Evolutionary conservation across 2,888 invertebrate genomes (phyloP).

Genomic region (Drosophila suboccidentalis): DNA sequence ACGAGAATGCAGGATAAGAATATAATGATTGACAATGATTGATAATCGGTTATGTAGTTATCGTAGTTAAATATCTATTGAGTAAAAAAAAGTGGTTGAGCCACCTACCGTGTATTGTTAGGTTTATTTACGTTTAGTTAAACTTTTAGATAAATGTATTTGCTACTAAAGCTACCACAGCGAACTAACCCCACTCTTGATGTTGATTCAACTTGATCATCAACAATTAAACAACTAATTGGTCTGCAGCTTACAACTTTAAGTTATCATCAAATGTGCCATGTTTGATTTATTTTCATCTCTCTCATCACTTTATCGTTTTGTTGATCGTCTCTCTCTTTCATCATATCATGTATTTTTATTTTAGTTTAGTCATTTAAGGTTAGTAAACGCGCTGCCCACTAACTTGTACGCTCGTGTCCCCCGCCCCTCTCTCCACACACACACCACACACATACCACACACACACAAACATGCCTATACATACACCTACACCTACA

Average conservation of each 20-base stretch:
- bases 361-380: conserved; percentile 69
- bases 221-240: conserved; percentile 32
- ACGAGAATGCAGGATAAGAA: conserved; percentile 18
- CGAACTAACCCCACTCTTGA: conserved; percentile 30
- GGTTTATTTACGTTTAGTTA: conserved; percentile 56
- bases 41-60: conserved; percentile 24
- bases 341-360: conserved; percentile 12
- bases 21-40: conserved; percentile 12
- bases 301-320: conserved; percentile 48
- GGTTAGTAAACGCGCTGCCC: conserved; percentile 71
- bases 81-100: conserved; percentile 4
- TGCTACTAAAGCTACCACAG: conserved; percentile 44
- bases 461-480: conserved; percentile 14
- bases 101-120: conserved; percentile 33
- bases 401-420: conserved; percentile 67
- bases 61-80: conserved; percentile 18
- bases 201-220: background rate
- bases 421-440: conserved; percentile 30
- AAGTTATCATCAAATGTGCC: conserved; percentile 46
- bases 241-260: conserved; percentile 56
- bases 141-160: conserved; percentile 48
- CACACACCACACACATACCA: conserved; percentile 23
- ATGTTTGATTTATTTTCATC: conserved; percentile 53
- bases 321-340: conserved; percentile 63
- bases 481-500: conserved; percentile 5